Conservation (phyloP, 2,113 vertebrate species). For the Microtus richardsoni region DNA sequence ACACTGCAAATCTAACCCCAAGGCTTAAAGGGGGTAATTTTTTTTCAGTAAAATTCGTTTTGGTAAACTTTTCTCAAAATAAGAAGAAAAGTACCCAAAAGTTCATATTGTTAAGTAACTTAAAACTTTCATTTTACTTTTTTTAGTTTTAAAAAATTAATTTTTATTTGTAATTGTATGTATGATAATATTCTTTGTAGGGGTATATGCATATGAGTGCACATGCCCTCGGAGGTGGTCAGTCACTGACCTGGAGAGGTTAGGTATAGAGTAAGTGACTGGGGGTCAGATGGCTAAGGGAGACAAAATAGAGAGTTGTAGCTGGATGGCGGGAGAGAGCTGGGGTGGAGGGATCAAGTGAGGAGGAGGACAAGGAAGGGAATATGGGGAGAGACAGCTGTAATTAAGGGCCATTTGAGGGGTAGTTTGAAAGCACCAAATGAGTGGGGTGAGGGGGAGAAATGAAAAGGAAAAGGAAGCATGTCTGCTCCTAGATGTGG, state of each 20-base stretch:
- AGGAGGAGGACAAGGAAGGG: neutral
- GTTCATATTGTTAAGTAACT: neutral
- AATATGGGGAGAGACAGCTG: neutral
- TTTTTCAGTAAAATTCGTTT: constrained; percentile 23
- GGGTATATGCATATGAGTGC: neutral
- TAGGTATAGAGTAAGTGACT: neutral
- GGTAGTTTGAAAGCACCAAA: neutral
- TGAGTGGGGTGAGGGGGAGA: neutral
- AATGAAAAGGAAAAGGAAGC: neutral
- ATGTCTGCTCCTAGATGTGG: neutral
- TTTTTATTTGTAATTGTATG: neutral
- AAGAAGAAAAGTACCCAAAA: neutral
- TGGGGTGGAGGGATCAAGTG: neutral
- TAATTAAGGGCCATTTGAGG: neutral
- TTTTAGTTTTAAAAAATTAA: neutral
- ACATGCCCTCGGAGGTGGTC: neutral
- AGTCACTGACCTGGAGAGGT: neutral
- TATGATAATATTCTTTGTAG: neutral
- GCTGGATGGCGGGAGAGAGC: neutral
- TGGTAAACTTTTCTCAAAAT: constrained; percentile 4
- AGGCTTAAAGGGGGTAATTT: neutral
- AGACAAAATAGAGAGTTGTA: neutral
- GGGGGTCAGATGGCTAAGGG: neutral
- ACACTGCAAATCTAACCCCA: neutral
- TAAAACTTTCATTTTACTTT: constrained; percentile 39